Evolutionary conservation across 2,888 invertebrate genomes (phyloP).

Genomic region (Esperia sulphurella): DNA sequence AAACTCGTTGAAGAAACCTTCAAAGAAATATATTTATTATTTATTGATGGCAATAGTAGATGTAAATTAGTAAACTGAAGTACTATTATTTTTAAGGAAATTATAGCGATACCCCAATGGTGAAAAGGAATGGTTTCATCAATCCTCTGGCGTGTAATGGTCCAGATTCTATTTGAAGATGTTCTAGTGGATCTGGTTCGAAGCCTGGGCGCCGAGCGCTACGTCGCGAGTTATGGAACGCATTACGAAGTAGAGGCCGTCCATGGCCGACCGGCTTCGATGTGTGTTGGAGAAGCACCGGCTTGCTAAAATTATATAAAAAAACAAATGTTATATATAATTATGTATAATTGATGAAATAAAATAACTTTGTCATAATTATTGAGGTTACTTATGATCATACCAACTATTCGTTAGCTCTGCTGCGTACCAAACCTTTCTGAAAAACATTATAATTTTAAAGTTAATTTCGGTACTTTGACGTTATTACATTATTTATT

Average conservation of each 20-base stretch:
- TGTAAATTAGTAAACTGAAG: no score
- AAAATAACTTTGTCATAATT: not conserved
- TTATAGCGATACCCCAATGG: conserved; percentile 78
- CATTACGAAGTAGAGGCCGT: conserved; percentile 46
- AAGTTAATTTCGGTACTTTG: not conserved
- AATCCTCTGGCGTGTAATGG: conserved; percentile 65
- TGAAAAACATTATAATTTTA: conserved; percentile 56
- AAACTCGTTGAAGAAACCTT: not conserved
- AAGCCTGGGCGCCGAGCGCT: conserved; percentile 33
- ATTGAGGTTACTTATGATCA: conserved; percentile 14
- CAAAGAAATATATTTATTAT: not conserved
- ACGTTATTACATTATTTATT: not conserved
- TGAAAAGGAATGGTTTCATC: conserved; percentile 82
- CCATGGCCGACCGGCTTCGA: conserved; percentile 24
- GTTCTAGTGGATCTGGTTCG: conserved; percentile 60
- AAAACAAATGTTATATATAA: not conserved
- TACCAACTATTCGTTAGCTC: conserved; percentile 61
- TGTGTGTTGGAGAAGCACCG: conserved; percentile 20
- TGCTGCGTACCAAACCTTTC: conserved; percentile 58
- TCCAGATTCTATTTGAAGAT: conserved; percentile 57
- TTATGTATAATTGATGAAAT: not conserved
- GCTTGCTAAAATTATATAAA: conserved; percentile 26
- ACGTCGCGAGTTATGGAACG: conserved; percentile 55
- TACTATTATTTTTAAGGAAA: not conserved
- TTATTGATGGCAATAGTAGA: no score